Conservation (phyloP, 2,797 vertebrate species). For the Falco peregrinus region DNA sequence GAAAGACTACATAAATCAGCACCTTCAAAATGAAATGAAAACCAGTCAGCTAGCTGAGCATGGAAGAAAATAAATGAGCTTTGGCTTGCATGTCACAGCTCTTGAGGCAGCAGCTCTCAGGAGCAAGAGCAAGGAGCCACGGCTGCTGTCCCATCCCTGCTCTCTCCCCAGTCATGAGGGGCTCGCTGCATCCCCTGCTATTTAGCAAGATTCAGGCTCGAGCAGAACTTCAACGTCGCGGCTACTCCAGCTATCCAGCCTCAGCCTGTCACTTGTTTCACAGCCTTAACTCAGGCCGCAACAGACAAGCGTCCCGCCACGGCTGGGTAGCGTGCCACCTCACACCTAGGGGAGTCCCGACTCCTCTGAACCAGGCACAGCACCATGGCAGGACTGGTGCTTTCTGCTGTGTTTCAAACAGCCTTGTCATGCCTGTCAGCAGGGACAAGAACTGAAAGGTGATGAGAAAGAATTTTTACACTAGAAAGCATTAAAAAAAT, state of each 20-base stretch:
- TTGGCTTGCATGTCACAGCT: not conserved
- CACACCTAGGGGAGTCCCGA: not conserved
- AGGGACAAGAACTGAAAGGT: not conserved
- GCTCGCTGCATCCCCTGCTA: not conserved
- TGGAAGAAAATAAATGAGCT: not conserved
- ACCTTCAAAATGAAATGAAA: not conserved
- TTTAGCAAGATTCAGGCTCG: not conserved
- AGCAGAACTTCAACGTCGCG: not conserved
- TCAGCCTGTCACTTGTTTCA: not conserved
- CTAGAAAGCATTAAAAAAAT: too few species aligned
- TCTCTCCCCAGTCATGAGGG: accelerated
- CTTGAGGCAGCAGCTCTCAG: not conserved
- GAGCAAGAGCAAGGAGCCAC: not conserved
- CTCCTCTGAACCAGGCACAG: not conserved
- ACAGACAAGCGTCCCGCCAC: not conserved
- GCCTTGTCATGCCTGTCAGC: not conserved
- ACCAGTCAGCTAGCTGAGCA: not conserved
- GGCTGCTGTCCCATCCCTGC: accelerated
- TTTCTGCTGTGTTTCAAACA: too few species aligned
- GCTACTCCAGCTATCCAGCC: not conserved
- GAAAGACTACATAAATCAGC: not conserved
- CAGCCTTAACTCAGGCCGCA: not conserved
- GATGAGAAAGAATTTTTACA: not conserved
- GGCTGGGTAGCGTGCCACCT: not conserved
- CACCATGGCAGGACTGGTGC: accelerated